These are phyloP conservation scores for Wasmannia auropunctata DNA, from an alignment of 1,140 invertebrate species.

Conservation along the genomic window DNA sequence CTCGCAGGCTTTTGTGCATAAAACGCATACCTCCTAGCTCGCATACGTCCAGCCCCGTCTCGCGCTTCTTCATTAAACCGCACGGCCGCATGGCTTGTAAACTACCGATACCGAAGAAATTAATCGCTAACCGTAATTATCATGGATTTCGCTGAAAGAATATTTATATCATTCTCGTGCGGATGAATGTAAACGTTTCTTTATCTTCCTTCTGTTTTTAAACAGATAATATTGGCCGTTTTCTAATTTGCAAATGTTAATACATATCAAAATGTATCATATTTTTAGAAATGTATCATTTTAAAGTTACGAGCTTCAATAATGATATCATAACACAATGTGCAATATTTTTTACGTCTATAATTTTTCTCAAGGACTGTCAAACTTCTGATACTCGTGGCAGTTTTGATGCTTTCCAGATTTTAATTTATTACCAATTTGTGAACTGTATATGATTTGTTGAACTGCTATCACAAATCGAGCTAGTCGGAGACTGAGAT, in stretches of 20 bases:
- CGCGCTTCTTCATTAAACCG: constrained; percentile 49
- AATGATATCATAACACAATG: not conserved
- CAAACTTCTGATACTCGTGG: not conserved
- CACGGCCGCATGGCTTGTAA: constrained; percentile 23
- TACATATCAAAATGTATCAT: not conserved
- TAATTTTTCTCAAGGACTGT: not conserved
- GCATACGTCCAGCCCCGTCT: constrained; percentile 45
- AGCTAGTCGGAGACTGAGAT: constrained; percentile 48
- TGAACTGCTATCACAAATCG: constrained; percentile 44
- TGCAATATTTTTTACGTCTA: not conserved
- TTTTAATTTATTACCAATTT: too few relatives aligned
- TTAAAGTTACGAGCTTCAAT: not conserved
- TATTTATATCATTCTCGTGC: constrained; percentile 1
- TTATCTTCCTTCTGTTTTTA: not conserved
- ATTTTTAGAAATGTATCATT: not conserved
- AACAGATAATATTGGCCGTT: not conserved
- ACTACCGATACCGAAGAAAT: constrained; percentile 40
- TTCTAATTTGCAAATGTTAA: not conserved
- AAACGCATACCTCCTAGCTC: constrained; percentile 66
- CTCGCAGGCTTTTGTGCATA: constrained; percentile 71
- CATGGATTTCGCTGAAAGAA: constrained; percentile 4
- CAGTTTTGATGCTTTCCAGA: not conserved
- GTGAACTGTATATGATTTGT: too few relatives aligned
- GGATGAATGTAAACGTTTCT: not conserved
- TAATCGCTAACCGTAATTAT: constrained; percentile 31